phyloP scores from a whole-genome alignment of 2,888 invertebrate genomes.

The Anoplius nigerrimus region DNA sequence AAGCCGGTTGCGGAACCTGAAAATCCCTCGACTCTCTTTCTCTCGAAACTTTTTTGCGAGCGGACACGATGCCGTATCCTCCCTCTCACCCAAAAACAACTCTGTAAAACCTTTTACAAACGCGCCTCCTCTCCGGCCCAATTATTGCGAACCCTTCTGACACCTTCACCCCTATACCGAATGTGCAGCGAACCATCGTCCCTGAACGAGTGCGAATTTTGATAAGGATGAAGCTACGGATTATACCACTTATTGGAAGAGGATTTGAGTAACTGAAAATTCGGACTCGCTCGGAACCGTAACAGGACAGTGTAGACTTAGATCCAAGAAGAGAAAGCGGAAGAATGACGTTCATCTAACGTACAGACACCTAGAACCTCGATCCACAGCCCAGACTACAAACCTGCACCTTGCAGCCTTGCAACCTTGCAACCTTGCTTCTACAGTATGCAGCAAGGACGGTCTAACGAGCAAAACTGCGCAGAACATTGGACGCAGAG shows the following conservation, averaged over 20 bases:
- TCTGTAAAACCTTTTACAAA: too few relatives aligned
- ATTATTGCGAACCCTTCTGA: neutral
- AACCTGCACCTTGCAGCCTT: too few relatives aligned
- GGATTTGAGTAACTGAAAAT: neutral
- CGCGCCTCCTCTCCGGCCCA: neutral
- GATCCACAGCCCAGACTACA: too few relatives aligned
- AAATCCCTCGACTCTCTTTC: conserved; percentile 71
- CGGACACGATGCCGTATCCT: too few relatives aligned
- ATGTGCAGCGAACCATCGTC: neutral
- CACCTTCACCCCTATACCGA: neutral
- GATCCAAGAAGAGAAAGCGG: neutral
- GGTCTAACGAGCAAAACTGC: too few relatives aligned
- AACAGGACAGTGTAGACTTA: neutral
- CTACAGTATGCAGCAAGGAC: too few relatives aligned
- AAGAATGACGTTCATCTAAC: neutral
- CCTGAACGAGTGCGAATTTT: neutral
- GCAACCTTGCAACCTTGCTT: too few relatives aligned
- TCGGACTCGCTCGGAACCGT: conserved; percentile 32
- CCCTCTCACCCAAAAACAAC: conserved; percentile 1
- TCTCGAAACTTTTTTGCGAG: conserved; percentile 45
- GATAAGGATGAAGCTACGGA: too few relatives aligned
- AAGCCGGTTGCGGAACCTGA: conserved; percentile 69
- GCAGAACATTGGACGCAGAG: too few relatives aligned
- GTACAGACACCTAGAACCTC: too few relatives aligned
- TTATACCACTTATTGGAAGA: too few relatives aligned